Evolutionary conservation across 2,888 invertebrate species (phyloP), one percentile per base, ranked within the genome.

Genomic region (Gasteruption jaculator): DNA sequence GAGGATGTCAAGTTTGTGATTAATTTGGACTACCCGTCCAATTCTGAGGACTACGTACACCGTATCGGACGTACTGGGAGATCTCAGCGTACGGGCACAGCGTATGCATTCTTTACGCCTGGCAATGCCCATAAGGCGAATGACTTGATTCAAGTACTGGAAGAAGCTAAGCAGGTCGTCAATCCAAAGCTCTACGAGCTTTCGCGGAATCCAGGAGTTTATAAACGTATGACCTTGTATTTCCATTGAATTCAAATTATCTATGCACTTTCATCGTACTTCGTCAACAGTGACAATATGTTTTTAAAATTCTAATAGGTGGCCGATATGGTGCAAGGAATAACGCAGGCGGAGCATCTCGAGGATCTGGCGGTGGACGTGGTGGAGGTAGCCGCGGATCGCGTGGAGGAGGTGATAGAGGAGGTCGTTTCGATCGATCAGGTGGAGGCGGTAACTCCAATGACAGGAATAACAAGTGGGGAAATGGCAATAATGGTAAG

Each of bases 1-100:
- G 93, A 95, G 72, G 96, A 97, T 77, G 94, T 96, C 71, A 94
- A 95, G 79, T 95, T 91, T 80, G 96, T 97, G 63, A 93, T 97
- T 77, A 97, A 96, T 81, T 94, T 88, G 79, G 96, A 96, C 75
- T 96, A 94, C 74, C 96, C 96, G 42, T 90, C 90, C 69, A 91
- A 91, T 72, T 93, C 93, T 3, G 96, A 96, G 75, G 96, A 96
- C 74, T 96, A 96, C 74, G 93, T 96, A 14, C 92, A 93, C 71
- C 86, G 96, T 50, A 97, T 96, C 68, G 96, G 96, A 20, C 85
- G 96, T 54, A 96, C 96, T 21, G 96, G 93, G 33, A 84, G 96
- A 41, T 88, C 90, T 20, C 86, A 88, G 65, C 86, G 91, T 63
- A 92, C 90, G 27, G 94, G 93, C 57, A 95, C 94, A 2, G 94